phyloP scores from a whole-genome alignment of 1,140 invertebrate genomes.

The Heterodera schachtii region DNA sequence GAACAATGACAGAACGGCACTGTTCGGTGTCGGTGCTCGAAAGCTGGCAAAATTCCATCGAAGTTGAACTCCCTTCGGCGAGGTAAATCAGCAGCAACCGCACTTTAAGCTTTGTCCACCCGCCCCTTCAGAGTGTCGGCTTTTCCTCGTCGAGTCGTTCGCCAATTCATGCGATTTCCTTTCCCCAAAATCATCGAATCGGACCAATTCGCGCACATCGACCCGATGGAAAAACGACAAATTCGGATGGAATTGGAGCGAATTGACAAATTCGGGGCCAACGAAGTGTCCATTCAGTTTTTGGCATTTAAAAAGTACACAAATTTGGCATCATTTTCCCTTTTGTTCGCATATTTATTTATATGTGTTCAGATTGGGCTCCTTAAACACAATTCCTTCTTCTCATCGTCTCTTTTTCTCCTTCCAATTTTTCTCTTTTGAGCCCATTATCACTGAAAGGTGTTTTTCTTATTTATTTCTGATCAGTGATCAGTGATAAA shows the following conservation, averaged over 20 bases:
- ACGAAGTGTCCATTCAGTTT: constrained; percentile 48
- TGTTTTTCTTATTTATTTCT: constrained; percentile 16
- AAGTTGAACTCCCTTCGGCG: neutral
- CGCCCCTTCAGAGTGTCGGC: constrained; percentile 30
- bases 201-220: neutral
- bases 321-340: constrained; percentile 30
- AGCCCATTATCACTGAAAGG: constrained; percentile 47
- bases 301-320: constrained; percentile 37
- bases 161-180: constrained; percentile 2
- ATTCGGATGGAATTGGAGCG: constrained; percentile 28
- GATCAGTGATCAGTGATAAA: neutral
- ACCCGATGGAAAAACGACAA: constrained; percentile 1
- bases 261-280: constrained; percentile 26
- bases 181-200: neutral
- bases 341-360: constrained; percentile 11
- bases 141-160: constrained; percentile 30
- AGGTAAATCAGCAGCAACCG: neutral
- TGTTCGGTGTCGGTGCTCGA: neutral
- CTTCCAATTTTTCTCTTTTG: constrained; percentile 50
- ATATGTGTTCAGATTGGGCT: constrained; percentile 31
- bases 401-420: constrained; percentile 41
- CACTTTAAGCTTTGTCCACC: neutral
- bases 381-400: constrained; percentile 8
- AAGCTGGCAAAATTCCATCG: neutral
- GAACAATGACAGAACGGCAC: constrained; percentile 23